Evolutionary conservation across 2,797 vertebrate genomes (phyloP).

Genomic region (Denticeps clupeoides): DNA sequence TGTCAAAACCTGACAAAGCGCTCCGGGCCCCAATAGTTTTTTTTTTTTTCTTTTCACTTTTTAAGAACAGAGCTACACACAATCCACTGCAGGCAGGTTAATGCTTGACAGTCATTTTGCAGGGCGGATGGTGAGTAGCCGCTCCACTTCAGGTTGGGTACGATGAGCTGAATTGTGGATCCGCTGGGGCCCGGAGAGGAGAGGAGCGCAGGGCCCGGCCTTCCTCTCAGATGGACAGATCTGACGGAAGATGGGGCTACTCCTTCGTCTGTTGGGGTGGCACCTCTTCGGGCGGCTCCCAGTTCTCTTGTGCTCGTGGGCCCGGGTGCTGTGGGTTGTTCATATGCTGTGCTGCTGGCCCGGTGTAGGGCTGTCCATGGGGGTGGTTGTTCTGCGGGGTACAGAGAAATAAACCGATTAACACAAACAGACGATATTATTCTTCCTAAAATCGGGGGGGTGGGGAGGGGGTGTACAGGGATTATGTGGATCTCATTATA

Average conservation of each 20-base stretch:
- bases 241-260: constrained; percentile 52
- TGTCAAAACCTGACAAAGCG: constrained; percentile 86
- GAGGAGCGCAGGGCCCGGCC: constrained; percentile 62
- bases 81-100: constrained; percentile 88
- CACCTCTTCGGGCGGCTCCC: constrained; percentile 91
- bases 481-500: too few species aligned
- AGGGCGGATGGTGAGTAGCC: constrained; percentile 86
- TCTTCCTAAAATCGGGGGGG: too few species aligned
- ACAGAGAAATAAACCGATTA: not conserved
- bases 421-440: too few species aligned
- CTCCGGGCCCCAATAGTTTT: constrained; percentile 80
- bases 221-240: constrained; percentile 53
- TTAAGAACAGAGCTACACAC: constrained; percentile 80
- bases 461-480: too few species aligned
- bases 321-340: constrained; percentile 96
- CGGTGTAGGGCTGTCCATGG: constrained; percentile 96
- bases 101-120: constrained; percentile 77
- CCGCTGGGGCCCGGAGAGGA: constrained; percentile 28
- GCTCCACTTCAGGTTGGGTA: constrained; percentile 69
- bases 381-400: constrained; percentile 89
- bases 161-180: constrained; percentile 73
- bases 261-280: constrained; percentile 86
- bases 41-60: constrained; percentile 49
- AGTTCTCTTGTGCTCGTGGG: constrained; percentile 98
- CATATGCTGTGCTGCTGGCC: constrained; percentile 98